Conservation (phyloP, 92 coral and sea anemone genomes). For the Umimayanthus chanpuru region DNA sequence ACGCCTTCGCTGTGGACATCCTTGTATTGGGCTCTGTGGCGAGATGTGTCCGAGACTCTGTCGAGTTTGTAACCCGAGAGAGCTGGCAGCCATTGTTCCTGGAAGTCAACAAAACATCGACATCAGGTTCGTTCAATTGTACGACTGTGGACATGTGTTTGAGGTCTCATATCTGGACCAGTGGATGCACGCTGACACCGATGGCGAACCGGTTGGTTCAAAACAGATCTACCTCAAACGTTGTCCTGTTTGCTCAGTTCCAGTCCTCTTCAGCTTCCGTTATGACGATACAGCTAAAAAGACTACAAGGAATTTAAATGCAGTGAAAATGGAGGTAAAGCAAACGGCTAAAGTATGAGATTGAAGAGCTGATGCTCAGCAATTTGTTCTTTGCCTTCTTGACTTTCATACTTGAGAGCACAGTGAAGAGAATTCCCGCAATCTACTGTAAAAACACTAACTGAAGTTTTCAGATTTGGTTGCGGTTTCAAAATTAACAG, state of each 20-base stretch:
- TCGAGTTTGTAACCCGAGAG: constrained; percentile 54
- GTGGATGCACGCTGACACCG: constrained; percentile 54
- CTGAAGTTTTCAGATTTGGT: no score
- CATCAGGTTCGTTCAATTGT: constrained; percentile 60
- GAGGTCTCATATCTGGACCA: constrained; percentile 67
- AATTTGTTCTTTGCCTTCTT: neutral
- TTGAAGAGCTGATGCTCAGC: no score
- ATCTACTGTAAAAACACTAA: no score
- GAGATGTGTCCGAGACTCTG: constrained; percentile 77
- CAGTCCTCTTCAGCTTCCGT: constrained; percentile 28
- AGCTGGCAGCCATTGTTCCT: constrained; percentile 55
- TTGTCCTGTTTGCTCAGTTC: constrained; percentile 12
- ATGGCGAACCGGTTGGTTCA: neutral
- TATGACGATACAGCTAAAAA: neutral
- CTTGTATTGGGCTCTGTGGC: constrained; percentile 84
- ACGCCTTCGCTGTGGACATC: constrained; percentile 63
- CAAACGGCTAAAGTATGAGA: neutral
- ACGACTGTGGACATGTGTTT: constrained; percentile 67
- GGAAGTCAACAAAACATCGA: constrained; percentile 27
- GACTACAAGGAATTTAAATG: neutral
- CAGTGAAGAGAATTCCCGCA: neutral
- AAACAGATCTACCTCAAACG: neutral
- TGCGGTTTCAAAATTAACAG: no score
- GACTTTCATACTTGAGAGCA: no score
- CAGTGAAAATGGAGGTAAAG: constrained; percentile 3